Base-by-base conservation (phyloP, 2,113 vertebrate genomes). In the Regulus satrapa region DNA sequence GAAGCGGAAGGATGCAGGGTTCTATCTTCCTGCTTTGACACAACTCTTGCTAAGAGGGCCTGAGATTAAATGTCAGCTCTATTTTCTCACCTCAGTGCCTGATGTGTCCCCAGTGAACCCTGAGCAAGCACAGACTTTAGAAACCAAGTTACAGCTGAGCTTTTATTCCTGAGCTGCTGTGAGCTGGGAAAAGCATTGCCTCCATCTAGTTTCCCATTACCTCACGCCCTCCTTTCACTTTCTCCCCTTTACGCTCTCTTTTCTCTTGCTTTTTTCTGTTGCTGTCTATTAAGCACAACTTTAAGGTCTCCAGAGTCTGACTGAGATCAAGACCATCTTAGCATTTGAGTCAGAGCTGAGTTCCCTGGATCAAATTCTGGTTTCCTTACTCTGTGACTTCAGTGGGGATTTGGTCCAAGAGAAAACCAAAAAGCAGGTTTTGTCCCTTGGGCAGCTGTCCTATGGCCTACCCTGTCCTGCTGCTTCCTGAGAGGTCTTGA, bases 1-100 rank as follows among this genome's bases (percentile, higher is more conserved):
- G 63, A 88, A 26, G 59, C 32, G 12, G 73, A 66, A 91, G 41
- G 56, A 73, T 75, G 76, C 59, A 56, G 26, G 62, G n/a, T 32
- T 90, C 59, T 21, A 18, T 92, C 38, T 55, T 94, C 43, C 23
- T 82, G 25, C 41, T 68, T 79, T 90, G 88, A 79, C 79, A 89
- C 26, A 48, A 67, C 52, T 55, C 76, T 90, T 1, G 13, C 62
- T 89, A 95, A 94, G 92, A 92, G 93, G 87, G 88, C 45, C 77
- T 95, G 92, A 93, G 92, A 94, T 96, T 95, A 95, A 95, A 88
- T 26, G 86, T 97, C 94, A 95, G 71, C 82, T 95, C 84, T 96
- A 3, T 94, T 91, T 96, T 93, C 92, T 93, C 72, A 94, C 90
- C 90, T 96, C 92, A 85, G 64, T 85, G 93, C 84, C 80, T 97